phyloP scores from a whole-genome alignment of 2,113 vertebrate species.

The Phyllostomus discolor region DNA sequence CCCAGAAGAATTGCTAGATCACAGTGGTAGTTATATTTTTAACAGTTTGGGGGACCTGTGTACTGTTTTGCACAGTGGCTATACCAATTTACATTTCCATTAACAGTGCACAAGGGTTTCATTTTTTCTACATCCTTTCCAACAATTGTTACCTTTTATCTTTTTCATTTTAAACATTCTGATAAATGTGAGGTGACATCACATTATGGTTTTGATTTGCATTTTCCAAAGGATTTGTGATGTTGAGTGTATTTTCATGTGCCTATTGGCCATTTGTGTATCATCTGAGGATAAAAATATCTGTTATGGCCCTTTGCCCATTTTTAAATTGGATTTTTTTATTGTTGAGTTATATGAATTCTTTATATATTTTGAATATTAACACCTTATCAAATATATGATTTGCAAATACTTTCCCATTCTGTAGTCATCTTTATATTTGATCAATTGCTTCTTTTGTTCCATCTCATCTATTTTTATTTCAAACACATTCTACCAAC shows the following conservation, averaged over 20 bases:
- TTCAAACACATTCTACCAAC: background rate
- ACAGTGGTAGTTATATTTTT: background rate
- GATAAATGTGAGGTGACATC: background rate
- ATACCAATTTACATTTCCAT: background rate
- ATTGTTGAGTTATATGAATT: background rate
- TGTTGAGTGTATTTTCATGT: background rate
- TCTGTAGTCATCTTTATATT: background rate
- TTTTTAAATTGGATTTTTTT: background rate
- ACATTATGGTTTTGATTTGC: background rate
- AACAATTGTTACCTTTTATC: background rate
- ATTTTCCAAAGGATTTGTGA: background rate
- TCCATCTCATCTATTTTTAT: background rate
- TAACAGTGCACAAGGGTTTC: background rate
- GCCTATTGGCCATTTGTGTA: background rate
- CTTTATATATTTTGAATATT: background rate
- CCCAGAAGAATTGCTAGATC: background rate
- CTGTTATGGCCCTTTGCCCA: background rate
- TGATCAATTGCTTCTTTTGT: background rate
- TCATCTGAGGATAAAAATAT: background rate
- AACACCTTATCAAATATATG: background rate
- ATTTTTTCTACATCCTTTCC: background rate
- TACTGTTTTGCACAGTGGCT: background rate
- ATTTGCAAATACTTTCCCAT: background rate
- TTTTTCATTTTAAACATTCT: background rate
- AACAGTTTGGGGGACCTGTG: background rate